These are phyloP conservation scores for Leucophenga maculata DNA, from an alignment of 2,888 invertebrate species.

Conservation along the genomic window DNA sequence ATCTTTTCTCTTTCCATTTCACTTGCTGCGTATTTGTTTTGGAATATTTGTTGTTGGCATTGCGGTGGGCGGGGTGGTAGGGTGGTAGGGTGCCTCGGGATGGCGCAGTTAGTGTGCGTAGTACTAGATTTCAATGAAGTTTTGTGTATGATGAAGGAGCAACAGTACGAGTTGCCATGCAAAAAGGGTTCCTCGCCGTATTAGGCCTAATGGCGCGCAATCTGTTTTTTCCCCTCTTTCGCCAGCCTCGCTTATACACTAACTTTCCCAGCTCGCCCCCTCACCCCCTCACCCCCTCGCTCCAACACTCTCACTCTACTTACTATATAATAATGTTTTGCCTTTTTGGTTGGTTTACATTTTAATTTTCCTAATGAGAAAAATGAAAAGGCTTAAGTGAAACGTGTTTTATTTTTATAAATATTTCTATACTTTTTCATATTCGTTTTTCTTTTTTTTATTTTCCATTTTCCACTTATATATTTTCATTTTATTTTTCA, in stretches of 20 bases:
- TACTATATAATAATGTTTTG: background rate
- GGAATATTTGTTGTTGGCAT: background rate
- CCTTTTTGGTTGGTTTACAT: conserved; percentile 22
- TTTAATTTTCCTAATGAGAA: conserved; percentile 29
- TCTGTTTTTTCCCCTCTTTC: conserved; percentile 1
- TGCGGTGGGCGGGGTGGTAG: background rate
- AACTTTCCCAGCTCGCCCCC: background rate
- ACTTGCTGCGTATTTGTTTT: background rate
- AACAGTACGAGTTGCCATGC: background rate
- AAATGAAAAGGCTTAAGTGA: conserved; percentile 24
- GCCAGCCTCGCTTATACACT: background rate
- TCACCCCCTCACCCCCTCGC: background rate
- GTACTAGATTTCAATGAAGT: no score
- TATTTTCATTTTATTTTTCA: background rate
- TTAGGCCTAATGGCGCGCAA: conserved; percentile 23
- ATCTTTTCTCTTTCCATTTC: background rate
- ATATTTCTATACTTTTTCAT: background rate
- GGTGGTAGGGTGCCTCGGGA: no score
- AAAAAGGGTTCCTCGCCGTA: conserved; percentile 13
- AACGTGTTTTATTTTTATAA: conserved; percentile 18
- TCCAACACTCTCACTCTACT: background rate
- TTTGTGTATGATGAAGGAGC: background rate
- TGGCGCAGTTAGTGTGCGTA: background rate
- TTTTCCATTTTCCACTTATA: background rate
- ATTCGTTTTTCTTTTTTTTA: background rate